These are phyloP conservation scores for Crotalus horridus DNA, from an alignment of 2,113 vertebrate genomes.

Conservation along the genomic window DNA sequence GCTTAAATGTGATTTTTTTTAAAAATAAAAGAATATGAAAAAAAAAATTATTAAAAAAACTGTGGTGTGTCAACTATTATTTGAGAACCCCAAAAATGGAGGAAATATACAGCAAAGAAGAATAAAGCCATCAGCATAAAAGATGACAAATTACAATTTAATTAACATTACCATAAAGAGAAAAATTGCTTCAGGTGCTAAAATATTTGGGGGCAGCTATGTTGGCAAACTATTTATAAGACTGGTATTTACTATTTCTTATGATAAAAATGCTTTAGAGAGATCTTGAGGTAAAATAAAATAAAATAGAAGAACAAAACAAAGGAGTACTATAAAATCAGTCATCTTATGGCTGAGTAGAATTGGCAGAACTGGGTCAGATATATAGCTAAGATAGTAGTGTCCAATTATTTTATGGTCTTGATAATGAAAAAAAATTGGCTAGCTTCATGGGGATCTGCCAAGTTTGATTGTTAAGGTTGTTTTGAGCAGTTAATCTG, in stretches of 20 bases:
- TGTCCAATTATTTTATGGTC: not conserved
- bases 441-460: constrained; percentile 48
- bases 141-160: not conserved
- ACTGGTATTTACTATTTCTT: not conserved
- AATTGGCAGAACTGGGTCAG: not conserved
- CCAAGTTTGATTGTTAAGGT: constrained; percentile 55
- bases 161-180: not conserved
- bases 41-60: too few relatives aligned
- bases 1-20: not conserved
- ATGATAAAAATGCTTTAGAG: not conserved
- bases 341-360: not conserved
- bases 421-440: constrained; percentile 50
- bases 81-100: not conserved
- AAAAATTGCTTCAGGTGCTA: not conserved
- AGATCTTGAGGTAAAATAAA: not conserved
- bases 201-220: not conserved
- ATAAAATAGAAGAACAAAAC: not conserved
- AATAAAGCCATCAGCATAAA: not conserved
- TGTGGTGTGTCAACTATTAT: not conserved
- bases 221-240: not conserved
- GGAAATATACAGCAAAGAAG: not conserved
- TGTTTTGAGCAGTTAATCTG: constrained; percentile 59
- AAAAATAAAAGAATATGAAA: not conserved
- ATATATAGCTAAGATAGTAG: not conserved
- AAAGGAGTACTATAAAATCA: not conserved